Percentiles rank a stretch among this genome's conserved stretches.
Evolutionary conservation across 2,888 invertebrate species (phyloP).

Genomic region (Drosophila demipolita): DNA sequence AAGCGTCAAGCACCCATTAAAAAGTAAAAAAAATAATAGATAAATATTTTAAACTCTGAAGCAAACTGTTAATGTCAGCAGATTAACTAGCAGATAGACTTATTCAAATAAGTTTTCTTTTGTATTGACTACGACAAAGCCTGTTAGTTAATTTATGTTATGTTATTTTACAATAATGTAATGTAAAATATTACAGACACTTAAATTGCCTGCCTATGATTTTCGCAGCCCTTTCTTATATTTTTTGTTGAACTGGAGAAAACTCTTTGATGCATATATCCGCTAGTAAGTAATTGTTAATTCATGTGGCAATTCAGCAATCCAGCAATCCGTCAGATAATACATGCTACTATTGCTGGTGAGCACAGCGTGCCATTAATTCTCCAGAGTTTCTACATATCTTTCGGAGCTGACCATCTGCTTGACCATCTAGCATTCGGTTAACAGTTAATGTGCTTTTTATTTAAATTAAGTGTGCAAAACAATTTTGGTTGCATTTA

Average conservation of each 20-base stretch:
- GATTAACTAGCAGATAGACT: background rate
- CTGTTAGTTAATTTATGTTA: background rate
- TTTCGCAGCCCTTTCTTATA: background rate
- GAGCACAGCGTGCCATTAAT: slow-evolving; percentile 57
- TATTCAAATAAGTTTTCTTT: too few species aligned
- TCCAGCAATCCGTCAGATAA: background rate
- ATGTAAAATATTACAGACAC: background rate
- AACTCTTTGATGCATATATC: slow-evolving; percentile 21
- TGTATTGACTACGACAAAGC: too few species aligned
- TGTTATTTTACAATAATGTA: background rate
- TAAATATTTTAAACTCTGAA: background rate
- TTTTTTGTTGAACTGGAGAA: background rate
- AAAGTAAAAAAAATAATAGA: background rate
- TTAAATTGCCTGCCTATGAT: background rate
- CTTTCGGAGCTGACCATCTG: slow-evolving; percentile 58
- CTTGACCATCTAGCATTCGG: slow-evolving; percentile 60
- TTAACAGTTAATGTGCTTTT: slow-evolving; percentile 48
- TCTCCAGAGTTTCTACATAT: slow-evolving; percentile 58
- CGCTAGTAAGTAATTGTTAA: slow-evolving; percentile 27
- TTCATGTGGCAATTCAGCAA: slow-evolving; percentile 46
- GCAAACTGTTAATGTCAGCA: background rate
- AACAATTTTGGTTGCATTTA: slow-evolving; percentile 54
- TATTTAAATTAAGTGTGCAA: slow-evolving; percentile 44
- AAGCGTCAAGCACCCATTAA: background rate
- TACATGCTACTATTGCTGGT: slow-evolving; percentile 7